These are phyloP conservation scores for Drosophila ananassae DNA, from an alignment of 1,140 invertebrate species.

Conservation along the genomic window DNA sequence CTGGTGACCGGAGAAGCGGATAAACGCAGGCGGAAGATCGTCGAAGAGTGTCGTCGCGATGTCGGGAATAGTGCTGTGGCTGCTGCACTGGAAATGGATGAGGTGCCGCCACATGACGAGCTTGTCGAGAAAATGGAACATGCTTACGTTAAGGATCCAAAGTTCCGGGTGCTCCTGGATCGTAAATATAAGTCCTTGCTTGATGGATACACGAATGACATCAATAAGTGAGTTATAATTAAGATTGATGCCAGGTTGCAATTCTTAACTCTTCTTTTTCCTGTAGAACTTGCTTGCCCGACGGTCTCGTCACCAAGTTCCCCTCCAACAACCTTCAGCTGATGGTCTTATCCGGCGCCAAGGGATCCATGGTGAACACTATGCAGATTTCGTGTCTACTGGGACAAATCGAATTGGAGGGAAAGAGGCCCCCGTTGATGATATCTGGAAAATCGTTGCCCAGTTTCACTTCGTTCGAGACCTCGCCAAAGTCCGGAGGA, in stretches of 20 bases:
- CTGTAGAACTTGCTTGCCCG: slow-evolving; percentile 88
- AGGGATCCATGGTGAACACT: slow-evolving; percentile 97
- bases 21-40: slow-evolving; percentile 88
- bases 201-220: slow-evolving; percentile 94
- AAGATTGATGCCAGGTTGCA: neutral
- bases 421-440: slow-evolving; percentile 97
- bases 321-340: slow-evolving; percentile 98
- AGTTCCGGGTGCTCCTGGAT: slow-evolving; percentile 92
- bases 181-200: slow-evolving; percentile 93
- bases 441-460: slow-evolving; percentile 95
- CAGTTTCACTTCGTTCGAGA: slow-evolving; percentile 96
- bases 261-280: neutral
- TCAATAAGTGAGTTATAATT: slow-evolving; percentile 88
- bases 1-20: slow-evolving; percentile 91
- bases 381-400: slow-evolving; percentile 99
- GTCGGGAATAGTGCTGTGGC: slow-evolving; percentile 87
- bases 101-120: slow-evolving; percentile 84
- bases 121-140: slow-evolving; percentile 89
- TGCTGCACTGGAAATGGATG: slow-evolving; percentile 89
- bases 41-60: slow-evolving; percentile 87
- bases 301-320: slow-evolving; percentile 93
- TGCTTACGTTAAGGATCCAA: slow-evolving; percentile 89
- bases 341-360: slow-evolving; percentile 99
- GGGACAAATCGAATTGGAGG: slow-evolving; percentile 99
- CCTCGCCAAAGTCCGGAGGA: slow-evolving; percentile 96